Evolutionary conservation across 2,113 vertebrate genomes (phyloP).

Genomic region (Erinaceus europaeus): DNA sequence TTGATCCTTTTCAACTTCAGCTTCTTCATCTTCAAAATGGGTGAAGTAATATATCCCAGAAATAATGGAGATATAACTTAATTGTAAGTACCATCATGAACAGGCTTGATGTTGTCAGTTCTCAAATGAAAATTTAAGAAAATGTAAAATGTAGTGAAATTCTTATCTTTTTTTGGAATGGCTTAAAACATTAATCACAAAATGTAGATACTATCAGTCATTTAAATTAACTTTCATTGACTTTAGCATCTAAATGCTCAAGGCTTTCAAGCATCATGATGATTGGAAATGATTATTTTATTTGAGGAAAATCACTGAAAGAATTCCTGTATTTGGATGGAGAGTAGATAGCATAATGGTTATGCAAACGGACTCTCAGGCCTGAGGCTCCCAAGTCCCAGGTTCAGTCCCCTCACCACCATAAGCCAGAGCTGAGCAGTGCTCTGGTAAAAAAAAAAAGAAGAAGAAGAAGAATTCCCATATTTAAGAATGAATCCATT

Average conservation of each 20-base stretch:
- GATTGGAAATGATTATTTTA: not conserved
- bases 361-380: too few species aligned
- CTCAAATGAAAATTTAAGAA: not conserved
- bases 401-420: too few species aligned
- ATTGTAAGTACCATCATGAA: not conserved
- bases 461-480: too few species aligned
- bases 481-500: not conserved
- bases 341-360: too few species aligned
- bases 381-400: too few species aligned
- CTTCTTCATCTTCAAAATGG: not conserved
- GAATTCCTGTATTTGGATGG: too few species aligned
- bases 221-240: not conserved
- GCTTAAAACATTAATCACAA: not conserved
- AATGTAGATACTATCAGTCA: not conserved
- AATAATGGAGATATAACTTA: not conserved
- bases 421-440: too few species aligned
- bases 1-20: not conserved
- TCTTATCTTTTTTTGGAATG: conserved; percentile 11
- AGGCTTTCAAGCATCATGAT: not conserved
- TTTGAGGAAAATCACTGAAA: not conserved
- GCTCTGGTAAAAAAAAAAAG: too few species aligned
- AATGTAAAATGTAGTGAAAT: not conserved
- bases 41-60: not conserved
- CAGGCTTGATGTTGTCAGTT: too few species aligned
- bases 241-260: not conserved